These are phyloP conservation scores for Athripsodes cinereus DNA, from an alignment of 2,888 invertebrate genomes.

Conservation along the genomic window DNA sequence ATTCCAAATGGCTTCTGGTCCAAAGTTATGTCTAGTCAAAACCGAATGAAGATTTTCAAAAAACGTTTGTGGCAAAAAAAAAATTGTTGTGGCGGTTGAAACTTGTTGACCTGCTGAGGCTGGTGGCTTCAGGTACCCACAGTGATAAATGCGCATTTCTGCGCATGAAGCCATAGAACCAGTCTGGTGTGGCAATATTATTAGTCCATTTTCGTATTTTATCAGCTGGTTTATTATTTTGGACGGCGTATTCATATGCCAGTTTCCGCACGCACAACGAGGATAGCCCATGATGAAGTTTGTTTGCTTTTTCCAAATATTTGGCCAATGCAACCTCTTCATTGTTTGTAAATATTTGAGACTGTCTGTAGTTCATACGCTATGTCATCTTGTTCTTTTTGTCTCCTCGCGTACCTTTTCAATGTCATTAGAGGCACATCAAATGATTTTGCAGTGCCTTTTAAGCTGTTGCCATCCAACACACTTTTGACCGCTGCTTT, in stretches of 20 bases:
- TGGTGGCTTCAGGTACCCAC: conserved; percentile 29
- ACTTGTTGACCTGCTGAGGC: conserved; percentile 24
- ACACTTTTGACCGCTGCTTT: neutral
- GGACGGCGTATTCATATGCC: conserved; percentile 14
- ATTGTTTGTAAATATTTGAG: neutral
- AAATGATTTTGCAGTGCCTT: neutral
- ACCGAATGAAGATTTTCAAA: conserved; percentile 29
- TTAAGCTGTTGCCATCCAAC: neutral
- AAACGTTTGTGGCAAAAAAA: too few relatives aligned
- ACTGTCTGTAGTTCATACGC: neutral
- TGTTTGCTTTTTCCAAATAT: neutral
- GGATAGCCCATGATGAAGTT: conserved; percentile 20
- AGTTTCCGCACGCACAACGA: neutral
- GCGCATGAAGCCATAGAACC: conserved; percentile 18
- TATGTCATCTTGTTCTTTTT: neutral
- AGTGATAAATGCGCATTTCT: conserved; percentile 25
- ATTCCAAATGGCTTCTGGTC: conserved; percentile 26
- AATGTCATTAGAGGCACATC: neutral
- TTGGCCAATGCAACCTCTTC: neutral
- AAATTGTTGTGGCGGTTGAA: conserved; percentile 23
- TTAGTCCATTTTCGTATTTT: conserved; percentile 19
- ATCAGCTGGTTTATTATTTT: conserved; percentile 22
- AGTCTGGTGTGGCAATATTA: too few relatives aligned
- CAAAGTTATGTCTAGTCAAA: conserved; percentile 23
- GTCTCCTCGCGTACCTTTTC: neutral